Evolutionary conservation across 2,797 vertebrate genomes (phyloP).

Genomic region (Coranthus polyacanthus): DNA sequence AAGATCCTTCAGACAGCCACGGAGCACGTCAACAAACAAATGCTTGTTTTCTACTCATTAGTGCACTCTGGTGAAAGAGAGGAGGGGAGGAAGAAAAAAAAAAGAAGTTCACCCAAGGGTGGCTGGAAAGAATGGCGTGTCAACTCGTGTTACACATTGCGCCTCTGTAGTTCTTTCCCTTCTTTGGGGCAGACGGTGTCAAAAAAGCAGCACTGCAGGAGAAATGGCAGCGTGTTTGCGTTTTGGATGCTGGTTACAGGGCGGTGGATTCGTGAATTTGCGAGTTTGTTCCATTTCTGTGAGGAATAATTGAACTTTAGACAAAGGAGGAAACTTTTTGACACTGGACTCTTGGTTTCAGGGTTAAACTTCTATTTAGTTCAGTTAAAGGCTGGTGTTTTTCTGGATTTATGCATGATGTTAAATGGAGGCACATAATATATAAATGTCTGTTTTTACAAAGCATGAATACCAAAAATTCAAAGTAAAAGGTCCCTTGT

Average conservation of each 20-base stretch:
- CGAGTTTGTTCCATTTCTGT: not conserved
- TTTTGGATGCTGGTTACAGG: conserved; percentile 35
- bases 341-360: not conserved
- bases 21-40: conserved; percentile 72
- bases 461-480: too few species aligned
- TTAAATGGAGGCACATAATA: too few species aligned
- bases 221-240: conserved; percentile 41
- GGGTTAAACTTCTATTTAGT: not conserved
- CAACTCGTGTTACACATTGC: conserved; percentile 65
- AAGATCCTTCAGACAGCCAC: conserved; percentile 71
- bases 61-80: conserved; percentile 69
- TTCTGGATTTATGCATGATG: too few species aligned
- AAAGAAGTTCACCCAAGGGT: conserved; percentile 50
- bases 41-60: conserved; percentile 76
- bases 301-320: not conserved
- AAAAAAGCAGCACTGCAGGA: conserved; percentile 15
- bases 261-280: not conserved
- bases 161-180: conserved; percentile 54
- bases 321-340: not conserved
- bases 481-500: too few species aligned
- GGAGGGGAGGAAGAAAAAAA: too few species aligned
- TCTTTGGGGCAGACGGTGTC: conserved; percentile 39
- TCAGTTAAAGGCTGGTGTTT: too few species aligned
- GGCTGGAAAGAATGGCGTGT: conserved; percentile 63
- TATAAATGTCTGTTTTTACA: too few species aligned